Evolutionary conservation across 2,797 vertebrate species (phyloP), one percentile per base, ranked within the genome.

Genomic region (Melopsittacus undulatus): DNA sequence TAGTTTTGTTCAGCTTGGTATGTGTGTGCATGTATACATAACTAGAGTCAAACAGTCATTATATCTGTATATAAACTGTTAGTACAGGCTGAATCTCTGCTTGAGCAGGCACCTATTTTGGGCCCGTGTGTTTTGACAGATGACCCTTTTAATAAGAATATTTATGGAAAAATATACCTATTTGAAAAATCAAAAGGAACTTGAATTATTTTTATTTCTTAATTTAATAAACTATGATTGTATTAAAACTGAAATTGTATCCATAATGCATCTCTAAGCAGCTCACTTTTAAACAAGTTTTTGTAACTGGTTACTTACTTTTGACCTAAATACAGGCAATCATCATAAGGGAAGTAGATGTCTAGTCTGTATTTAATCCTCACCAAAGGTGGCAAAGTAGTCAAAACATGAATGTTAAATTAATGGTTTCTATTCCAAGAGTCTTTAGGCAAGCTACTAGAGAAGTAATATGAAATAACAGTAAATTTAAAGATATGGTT

Each of bases 111-210:
- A 87, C 23, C 67, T 76, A 9, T 80, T 95, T 85, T 92, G 62
- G 57, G 70, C 62, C 93, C 67, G 27, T 89, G 68, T 87, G 51
- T 69, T 86, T 92, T 90, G 76, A 92, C 34, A 90, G 54, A 81
- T 80, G 13, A 38, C 42, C 27, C 23, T 51, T 87, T 87, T 40
- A 84, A 78, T 92, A 83, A 1, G 32, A 77, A 54, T 95, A 59
- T 90, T 95, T 79, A 70, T 94, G 67, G 67, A 51, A 93, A 94
- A 92, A 92, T 85, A 87, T 11, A 87, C 20, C 23, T 54, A 86
- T 63, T 93, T 94, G 72, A 85, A 90, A 83, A 95, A 56, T 67
- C 12, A 26, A 24, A 80, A 80, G 64, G 36, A 79, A 45, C 40
- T 45, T 75, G 32, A 45, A 59, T 15, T 70, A 45, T 79, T 72